Evolutionary conservation across 2,888 invertebrate species (phyloP), one percentile per base, ranked within the genome.

Genomic region (Imbricaverruca yamaguchii): DNA sequence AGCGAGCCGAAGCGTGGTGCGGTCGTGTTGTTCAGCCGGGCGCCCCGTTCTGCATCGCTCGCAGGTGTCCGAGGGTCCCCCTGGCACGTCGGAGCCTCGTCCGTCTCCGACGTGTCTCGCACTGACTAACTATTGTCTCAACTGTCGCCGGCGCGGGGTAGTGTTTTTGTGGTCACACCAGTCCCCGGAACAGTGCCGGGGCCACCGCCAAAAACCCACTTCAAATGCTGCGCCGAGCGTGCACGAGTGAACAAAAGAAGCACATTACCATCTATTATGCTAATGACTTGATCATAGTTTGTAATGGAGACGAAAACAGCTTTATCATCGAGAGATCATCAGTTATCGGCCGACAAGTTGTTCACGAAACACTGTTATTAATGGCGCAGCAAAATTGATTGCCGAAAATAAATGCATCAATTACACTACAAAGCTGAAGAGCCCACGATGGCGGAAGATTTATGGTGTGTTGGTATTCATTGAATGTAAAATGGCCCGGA

Each of bases 251-350:
- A 74, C 53, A 74, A 53, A 74, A 74, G 74, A 74, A 74, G 55
- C 18, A 55, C 18, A 74, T 74, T 74, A 74, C 18, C 55, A 21
- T 11, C 55, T 55, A 55, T 53, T 74, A 53, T 74, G 55, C 55
- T 74, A 74, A 74, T 53, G 74, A 74, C 74, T 74, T 55, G 53
- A 74, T 74, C 74, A 74, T 55, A 55, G n/a, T 55, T 9, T 74
- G 74, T 74, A 74, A 74, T 74, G 53, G 74, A 74, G 74, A 53
- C 53, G 74, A 74, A 74, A 74, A 74, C 74, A 74, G 74, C 74
- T 55, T 53, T n/a, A 55, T 74, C 74, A 74, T 55, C n/a, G 18
- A 21, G 2, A 3, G 21, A 55, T 74, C 74, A 74, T 74, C 10
- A 9, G 74, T 74, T 74, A 74, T 55, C 74, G 55, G 4, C 53